phyloP scores from a whole-genome alignment of 2,797 vertebrate species.

The Gorsachius magnificus region DNA sequence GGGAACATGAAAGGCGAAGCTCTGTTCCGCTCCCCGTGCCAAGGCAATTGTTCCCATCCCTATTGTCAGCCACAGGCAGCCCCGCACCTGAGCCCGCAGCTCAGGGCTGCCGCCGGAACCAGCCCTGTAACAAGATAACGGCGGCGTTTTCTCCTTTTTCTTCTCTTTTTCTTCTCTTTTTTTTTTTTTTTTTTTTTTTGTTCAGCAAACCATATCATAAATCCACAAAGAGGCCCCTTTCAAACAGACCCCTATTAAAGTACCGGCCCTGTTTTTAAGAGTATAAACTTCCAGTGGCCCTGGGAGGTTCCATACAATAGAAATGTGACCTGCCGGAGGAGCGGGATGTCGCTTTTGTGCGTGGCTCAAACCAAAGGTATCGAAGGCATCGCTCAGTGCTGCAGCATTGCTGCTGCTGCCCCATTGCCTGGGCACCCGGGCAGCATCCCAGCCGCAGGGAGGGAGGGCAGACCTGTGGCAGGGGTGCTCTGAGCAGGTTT shows the following conservation, averaged over 20 bases:
- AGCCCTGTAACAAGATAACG: neutral
- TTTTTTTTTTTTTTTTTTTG: neutral
- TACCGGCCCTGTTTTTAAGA: neutral
- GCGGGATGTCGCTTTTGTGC: neutral
- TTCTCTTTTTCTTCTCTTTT: neutral
- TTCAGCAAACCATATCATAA: neutral
- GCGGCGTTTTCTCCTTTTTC: neutral
- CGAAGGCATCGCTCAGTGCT: neutral
- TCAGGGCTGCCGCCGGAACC: neutral
- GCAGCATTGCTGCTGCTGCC: neutral
- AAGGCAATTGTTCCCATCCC: slow-evolving; percentile 22
- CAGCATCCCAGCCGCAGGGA: neutral
- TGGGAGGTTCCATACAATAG: neutral
- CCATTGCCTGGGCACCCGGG: neutral
- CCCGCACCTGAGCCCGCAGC: slow-evolving; percentile 49
- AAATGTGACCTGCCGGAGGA: neutral
- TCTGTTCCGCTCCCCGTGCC: neutral
- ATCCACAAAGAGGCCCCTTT: slow-evolving; percentile 3
- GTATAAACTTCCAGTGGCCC: slow-evolving; percentile 9
- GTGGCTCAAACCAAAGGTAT: neutral
- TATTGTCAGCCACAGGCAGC: slow-evolving; percentile 43
- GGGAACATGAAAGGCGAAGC: neutral
- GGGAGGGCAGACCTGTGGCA: neutral
- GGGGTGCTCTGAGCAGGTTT: neutral
- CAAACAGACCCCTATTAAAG: slow-evolving; percentile 9